Conservation (phyloP, 2,888 invertebrate genomes). For the Crematogaster levior region DNA sequence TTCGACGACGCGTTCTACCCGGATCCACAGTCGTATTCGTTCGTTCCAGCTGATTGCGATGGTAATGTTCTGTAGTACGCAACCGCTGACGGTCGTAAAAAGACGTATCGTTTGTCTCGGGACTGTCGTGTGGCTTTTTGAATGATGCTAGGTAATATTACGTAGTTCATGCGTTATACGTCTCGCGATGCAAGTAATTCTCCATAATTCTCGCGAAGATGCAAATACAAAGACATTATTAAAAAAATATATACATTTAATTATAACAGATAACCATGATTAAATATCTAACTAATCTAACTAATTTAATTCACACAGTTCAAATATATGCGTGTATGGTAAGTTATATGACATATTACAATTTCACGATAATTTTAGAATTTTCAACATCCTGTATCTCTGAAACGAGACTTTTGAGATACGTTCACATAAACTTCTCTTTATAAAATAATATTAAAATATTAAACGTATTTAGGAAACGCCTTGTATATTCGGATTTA, state of each 20-base stretch:
- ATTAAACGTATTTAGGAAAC: background rate
- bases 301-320: background rate
- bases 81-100: conserved; percentile 28
- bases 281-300: background rate
- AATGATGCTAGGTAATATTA: conserved; percentile 7
- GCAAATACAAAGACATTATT: background rate
- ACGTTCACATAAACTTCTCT: background rate
- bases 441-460: background rate
- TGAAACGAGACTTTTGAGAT: background rate
- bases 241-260: background rate
- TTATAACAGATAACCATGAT: background rate
- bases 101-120: conserved; percentile 38
- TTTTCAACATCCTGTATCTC: background rate
- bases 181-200: background rate
- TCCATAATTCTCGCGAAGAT: background rate
- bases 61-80: conserved; percentile 14
- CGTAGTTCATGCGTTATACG: background rate
- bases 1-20: conserved; percentile 13
- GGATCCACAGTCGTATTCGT: conserved; percentile 19
- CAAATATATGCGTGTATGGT: background rate
- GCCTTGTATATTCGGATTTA: background rate
- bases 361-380: background rate
- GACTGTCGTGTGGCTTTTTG: conserved; percentile 17
- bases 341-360: background rate
- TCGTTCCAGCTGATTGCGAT: conserved; percentile 39